These are phyloP conservation scores for Euphydryas editha DNA, from an alignment of 2,888 invertebrate species.

Conservation along the genomic window DNA sequence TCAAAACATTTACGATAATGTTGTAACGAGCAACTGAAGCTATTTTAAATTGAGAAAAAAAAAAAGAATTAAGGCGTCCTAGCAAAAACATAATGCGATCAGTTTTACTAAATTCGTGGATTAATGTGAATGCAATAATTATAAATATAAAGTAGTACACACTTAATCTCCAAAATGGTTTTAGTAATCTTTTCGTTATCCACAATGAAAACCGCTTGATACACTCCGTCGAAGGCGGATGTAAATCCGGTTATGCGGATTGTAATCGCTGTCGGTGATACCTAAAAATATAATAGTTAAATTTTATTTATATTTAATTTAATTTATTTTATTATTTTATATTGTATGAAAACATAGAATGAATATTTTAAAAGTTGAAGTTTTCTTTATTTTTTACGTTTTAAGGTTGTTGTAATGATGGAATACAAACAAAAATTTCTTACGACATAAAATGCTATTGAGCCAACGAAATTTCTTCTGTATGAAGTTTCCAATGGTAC, in stretches of 20 bases:
- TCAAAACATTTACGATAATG: too few relatives aligned
- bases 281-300: too few relatives aligned
- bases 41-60: too few relatives aligned
- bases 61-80: too few relatives aligned
- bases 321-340: background rate
- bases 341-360: background rate
- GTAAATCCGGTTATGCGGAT: conserved; percentile 54
- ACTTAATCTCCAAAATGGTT: conserved; percentile 56
- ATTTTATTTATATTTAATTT: too few relatives aligned
- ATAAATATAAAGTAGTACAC: background rate
- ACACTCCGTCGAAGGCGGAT: conserved; percentile 52
- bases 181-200: conserved; percentile 51
- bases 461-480: conserved; percentile 44
- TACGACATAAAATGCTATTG: conserved; percentile 53
- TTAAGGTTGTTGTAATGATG: too few relatives aligned
- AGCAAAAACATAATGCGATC: too few relatives aligned
- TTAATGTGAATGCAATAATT: too few relatives aligned
- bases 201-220: conserved; percentile 51
- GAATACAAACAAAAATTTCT: conserved; percentile 27
- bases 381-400: too few relatives aligned
- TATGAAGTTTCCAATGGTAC: conserved; percentile 49
- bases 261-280: conserved; percentile 43
- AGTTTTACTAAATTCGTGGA: too few relatives aligned
- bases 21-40: too few relatives aligned
- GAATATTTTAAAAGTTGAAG: background rate